phyloP scores from a whole-genome alignment of 2,113 vertebrate genomes.

The Bubo blakistoni region DNA sequence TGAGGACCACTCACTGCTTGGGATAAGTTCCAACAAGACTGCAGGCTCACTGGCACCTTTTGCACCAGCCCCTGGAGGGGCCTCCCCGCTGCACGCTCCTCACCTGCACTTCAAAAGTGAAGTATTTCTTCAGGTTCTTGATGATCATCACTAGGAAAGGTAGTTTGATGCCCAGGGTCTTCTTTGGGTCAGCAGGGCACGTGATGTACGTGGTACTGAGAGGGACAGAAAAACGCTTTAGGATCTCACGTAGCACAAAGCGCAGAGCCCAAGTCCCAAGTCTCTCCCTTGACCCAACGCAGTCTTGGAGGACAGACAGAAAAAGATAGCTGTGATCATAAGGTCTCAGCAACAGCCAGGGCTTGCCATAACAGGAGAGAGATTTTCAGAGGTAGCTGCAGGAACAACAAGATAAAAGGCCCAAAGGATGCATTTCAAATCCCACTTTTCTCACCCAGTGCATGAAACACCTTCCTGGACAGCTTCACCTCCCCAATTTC shows the following conservation, averaged over 20 bases:
- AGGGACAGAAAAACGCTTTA: conserved; percentile 9
- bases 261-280: background rate
- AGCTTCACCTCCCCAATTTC: background rate
- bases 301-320: background rate
- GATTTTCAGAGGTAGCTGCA: background rate
- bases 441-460: background rate
- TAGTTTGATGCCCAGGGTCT: conserved; percentile 93
- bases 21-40: background rate
- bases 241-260: background rate
- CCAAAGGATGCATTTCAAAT: background rate
- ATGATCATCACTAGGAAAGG: conserved; percentile 97
- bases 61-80: background rate
- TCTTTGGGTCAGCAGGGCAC: conserved; percentile 96
- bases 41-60: background rate
- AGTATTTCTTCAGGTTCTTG: conserved; percentile 97
- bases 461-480: background rate
- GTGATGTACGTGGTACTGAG: conserved; percentile 95
- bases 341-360: background rate
- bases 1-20: background rate
- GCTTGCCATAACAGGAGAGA: background rate
- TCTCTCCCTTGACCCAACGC: background rate
- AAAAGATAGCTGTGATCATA: background rate
- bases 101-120: conserved; percentile 98
- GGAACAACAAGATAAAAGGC: background rate
- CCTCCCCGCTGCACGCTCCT: background rate